Evolutionary conservation across 92 coral and sea anemone species (phyloP), one percentile per base, ranked within the genome.

Genomic region (Zoanthus sansibaricus): DNA sequence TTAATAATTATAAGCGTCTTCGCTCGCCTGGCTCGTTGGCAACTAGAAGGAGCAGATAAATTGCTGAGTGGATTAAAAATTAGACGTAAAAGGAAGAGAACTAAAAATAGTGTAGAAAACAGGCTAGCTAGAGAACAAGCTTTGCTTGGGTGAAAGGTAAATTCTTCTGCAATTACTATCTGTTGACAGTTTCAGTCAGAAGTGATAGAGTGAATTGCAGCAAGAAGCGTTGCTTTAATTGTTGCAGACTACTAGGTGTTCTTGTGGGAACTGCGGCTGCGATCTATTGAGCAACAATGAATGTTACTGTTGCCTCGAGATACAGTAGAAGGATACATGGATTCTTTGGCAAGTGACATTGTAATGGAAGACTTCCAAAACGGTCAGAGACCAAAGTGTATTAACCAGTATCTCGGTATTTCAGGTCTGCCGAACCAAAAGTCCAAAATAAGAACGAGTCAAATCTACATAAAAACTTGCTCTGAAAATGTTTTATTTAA

Each of bases 351-450:
- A 73, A 83, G 88, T 21, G 88, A 89, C 48, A 70, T 48, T 20
- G 92, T 85, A 1, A 4, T 7, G 42, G 86, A 77, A 61, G 92
- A 84, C 46, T 76, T 89, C 7, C 45, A 68, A 54, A 86, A 89
- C 45, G 86, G 76, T 25, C 37, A 45, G 74, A 17, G 37, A 46
- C 46, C 74, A 20, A 68, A 70, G 17, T 89, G 89, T 20, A 54
- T 89, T 9, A 84, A 89, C 31, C 20, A 89, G 76, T 86, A 89
- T 58, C 89, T 86, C 32, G 89, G 89, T 52, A 77, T 89, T 61
- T 21, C 86, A 56, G 3, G 89, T 89, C 18, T 89, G 87, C 54
- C 92, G 32, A 59, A 47, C n/a, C 45, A 21, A 20, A 76, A 54
- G 7, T 76, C 25, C 80, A 14, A 45, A 33, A 76, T 16, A 31